Base-by-base conservation (phyloP, 2,888 invertebrate genomes). In the Ferrisia virgata region DNA sequence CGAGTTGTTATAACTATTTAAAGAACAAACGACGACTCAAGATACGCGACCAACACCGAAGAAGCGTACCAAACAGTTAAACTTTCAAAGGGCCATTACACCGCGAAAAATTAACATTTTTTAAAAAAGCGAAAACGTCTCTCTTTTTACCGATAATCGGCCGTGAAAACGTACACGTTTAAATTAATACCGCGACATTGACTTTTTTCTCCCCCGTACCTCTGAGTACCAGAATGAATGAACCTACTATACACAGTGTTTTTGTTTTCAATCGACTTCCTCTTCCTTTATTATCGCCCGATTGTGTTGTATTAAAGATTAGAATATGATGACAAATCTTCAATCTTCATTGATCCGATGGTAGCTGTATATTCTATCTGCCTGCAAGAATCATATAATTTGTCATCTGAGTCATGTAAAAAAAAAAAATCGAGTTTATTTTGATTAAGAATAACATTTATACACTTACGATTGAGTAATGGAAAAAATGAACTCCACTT, bases 61-160 rank as follows among this genome's bases (percentile, higher is more conserved):
- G 47, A 47, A n/a, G 72, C 58, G 58, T 64, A 22, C 22, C 33
- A 64, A 72, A 72, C 72, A 36, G 72, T 72, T 72, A 72, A 72
- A 72, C n/a, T 36, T 72, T 72, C 72, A 72, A 72, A 72, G 33
- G 72, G 72, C 13, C 72, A 72, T 72, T 72, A 72, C 72, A 33
- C 72, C 72, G 72, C 72, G 33, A 72, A 72, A 72, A 72, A 72
- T 72, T 72, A 72, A 72, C 72, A 72, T 72, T 72, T 72, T 72
- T 72, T 72, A 72, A 72, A 72, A 72, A 72, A 72, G n/a, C 72
- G 33, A 72, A 72, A 72, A 33, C 33, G 9, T 64, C 31, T 58
- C 40, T 40, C 40, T 40, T 40, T 40, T 47, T 64, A 64, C 72
- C 33, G 11, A 72, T 72, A 72, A 72, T 72, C 72, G 72, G 33